These are phyloP conservation scores for Mormyrus hasselquistii DNA, from an alignment of 2,797 vertebrate species.

Conservation along the genomic window DNA sequence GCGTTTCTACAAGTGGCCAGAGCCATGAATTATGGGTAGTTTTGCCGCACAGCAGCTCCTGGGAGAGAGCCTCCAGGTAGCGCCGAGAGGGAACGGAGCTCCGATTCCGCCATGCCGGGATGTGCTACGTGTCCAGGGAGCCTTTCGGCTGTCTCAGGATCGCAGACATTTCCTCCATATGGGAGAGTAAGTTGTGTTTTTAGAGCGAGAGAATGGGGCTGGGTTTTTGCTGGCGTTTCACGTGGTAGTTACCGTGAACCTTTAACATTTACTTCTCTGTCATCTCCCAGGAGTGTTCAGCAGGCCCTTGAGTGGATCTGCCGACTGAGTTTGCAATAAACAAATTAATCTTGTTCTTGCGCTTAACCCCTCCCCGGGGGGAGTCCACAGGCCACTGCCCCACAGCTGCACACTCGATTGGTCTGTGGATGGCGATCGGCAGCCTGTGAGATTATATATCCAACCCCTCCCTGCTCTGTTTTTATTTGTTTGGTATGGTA, in stretches of 20 bases:
- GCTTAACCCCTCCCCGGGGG: neutral
- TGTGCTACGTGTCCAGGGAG: slow-evolving; percentile 33
- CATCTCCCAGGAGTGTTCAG: neutral
- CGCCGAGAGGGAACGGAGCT: slow-evolving; percentile 35
- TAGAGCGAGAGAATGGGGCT: slow-evolving; percentile 6
- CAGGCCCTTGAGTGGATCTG: neutral
- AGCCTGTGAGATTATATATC: neutral
- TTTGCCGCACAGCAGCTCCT: slow-evolving; percentile 46
- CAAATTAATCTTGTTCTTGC: neutral
- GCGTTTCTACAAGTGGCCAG: slow-evolving; percentile 42
- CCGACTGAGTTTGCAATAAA: neutral
- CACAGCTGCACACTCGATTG: neutral
- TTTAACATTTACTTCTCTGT: neutral
- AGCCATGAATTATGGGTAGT: slow-evolving; percentile 55
- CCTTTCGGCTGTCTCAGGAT: slow-evolving; percentile 39
- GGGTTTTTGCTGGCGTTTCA: neutral
- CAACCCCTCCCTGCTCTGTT: neutral
- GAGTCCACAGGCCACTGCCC: neutral
- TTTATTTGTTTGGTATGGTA: neutral
- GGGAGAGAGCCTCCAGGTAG: slow-evolving; percentile 46
- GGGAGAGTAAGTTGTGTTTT: slow-evolving; percentile 27
- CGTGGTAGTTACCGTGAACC: slow-evolving; percentile 23
- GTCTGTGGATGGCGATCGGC: neutral
- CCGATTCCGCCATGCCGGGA: slow-evolving; percentile 32
- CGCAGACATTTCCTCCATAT: slow-evolving; percentile 30